Percentiles rank a stretch among this genome's conserved stretches.
Evolutionary conservation across 2,797 vertebrate species (phyloP).

Genomic region (Enoplosus armatus): DNA sequence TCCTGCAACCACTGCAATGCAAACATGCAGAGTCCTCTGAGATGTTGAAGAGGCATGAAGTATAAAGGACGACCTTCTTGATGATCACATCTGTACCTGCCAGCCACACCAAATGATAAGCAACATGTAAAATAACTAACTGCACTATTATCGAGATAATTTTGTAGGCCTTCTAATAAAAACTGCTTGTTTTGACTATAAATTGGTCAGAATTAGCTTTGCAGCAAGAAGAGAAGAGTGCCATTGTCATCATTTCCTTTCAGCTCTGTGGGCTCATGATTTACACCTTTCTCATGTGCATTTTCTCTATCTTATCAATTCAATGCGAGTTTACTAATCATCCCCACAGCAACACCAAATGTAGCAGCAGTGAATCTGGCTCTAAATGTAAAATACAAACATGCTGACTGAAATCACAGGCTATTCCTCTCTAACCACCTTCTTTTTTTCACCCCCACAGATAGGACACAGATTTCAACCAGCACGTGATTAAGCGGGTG

Average conservation of each 20-base stretch:
- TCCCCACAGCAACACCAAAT: background rate
- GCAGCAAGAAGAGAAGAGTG: background rate
- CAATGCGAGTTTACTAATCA: background rate
- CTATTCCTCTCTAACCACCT: conserved; percentile 2
- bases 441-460: background rate
- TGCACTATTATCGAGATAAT: background rate
- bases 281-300: background rate
- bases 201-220: conserved; percentile 14
- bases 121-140: background rate
- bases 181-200: conserved; percentile 5
- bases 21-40: conserved; percentile 27
- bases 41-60: conserved; percentile 28
- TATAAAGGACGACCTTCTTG: conserved; percentile 20
- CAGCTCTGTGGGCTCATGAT: background rate
- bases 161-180: background rate
- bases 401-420: conserved; percentile 17
- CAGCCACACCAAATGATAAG: background rate
- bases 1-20: conserved; percentile 11
- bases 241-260: conserved; percentile 1
- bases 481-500: conserved; percentile 42
- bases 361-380: background rate
- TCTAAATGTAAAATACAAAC: conserved; percentile 25
- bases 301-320: background rate
- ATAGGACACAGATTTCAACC: conserved; percentile 35
- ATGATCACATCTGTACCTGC: background rate